These are phyloP conservation scores for Hippopotamyrus pictus DNA, from an alignment of 2,797 vertebrate genomes.

Conservation along the genomic window DNA sequence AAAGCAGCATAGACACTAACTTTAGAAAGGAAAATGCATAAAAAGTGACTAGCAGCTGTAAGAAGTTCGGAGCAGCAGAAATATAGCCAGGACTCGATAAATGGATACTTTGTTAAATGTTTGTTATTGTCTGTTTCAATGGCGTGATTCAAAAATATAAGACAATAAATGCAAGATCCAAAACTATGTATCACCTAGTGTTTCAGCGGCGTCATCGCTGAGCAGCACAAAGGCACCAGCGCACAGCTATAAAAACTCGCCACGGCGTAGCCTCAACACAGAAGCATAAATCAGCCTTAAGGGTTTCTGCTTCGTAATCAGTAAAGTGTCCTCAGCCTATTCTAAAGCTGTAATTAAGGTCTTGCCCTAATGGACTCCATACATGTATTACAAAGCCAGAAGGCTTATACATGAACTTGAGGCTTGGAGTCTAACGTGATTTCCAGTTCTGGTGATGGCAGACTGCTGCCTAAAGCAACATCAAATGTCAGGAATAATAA, in stretches of 20 bases:
- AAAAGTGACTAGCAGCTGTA: background rate
- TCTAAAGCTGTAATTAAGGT: background rate
- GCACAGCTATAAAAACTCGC: background rate
- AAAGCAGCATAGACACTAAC: background rate
- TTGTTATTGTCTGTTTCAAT: background rate
- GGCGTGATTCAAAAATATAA: background rate
- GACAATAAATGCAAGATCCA: background rate
- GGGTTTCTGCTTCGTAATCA: background rate
- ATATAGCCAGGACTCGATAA: background rate
- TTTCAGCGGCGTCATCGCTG: background rate
- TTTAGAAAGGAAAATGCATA: background rate
- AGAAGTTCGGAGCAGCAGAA: background rate
- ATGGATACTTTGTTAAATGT: background rate
- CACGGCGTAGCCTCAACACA: background rate
- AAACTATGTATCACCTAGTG: background rate
- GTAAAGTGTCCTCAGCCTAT: background rate
- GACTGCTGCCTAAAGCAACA: background rate
- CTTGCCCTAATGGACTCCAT: background rate
- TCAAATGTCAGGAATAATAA: background rate
- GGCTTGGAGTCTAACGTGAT: background rate
- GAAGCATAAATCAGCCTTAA: background rate
- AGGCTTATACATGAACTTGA: background rate
- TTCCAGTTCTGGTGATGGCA: background rate
- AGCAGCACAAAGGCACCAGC: background rate
- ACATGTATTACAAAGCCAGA: background rate